Evolutionary conservation across 1,140 invertebrate genomes (phyloP).

Genomic region (Vollenhovia emeryi): DNA sequence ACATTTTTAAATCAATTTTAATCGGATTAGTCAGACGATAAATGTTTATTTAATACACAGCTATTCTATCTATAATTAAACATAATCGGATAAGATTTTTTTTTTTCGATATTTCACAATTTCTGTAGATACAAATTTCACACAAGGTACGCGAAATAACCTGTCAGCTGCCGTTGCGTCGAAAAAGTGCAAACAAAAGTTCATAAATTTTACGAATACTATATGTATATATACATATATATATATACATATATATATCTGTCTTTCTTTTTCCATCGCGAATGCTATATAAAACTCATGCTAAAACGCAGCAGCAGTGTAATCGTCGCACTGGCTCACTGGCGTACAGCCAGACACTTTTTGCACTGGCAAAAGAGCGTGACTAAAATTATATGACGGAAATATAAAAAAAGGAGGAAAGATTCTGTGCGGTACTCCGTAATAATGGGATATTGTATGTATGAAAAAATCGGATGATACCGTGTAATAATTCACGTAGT

Average conservation of each 20-base stretch:
- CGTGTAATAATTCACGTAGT: background rate
- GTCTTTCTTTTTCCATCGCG: background rate
- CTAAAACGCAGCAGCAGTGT: slow-evolving; percentile 1
- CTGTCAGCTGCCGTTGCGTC: background rate
- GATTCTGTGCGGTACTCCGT: background rate
- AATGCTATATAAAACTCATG: slow-evolving; percentile 10
- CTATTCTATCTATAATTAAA: background rate
- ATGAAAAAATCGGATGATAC: slow-evolving; percentile 16
- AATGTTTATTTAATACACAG: background rate
- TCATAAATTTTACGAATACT: background rate
- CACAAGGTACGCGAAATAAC: background rate
- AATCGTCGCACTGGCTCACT: slow-evolving; percentile 13
- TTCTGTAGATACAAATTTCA: background rate
- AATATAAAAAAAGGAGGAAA: background rate
- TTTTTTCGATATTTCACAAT: too few relatives aligned
- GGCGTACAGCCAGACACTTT: background rate
- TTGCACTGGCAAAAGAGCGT: background rate
- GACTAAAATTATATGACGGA: slow-evolving; percentile 28
- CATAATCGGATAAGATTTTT: background rate
- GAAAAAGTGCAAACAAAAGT: slow-evolving; percentile 6
- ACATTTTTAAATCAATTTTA: background rate
- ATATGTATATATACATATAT: too few relatives aligned
- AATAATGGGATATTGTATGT: background rate
- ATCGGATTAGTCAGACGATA: background rate
- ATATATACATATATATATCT: background rate